These are phyloP conservation scores for Coelopa frigida DNA, from an alignment of 1,140 invertebrate genomes.

Conservation along the genomic window DNA sequence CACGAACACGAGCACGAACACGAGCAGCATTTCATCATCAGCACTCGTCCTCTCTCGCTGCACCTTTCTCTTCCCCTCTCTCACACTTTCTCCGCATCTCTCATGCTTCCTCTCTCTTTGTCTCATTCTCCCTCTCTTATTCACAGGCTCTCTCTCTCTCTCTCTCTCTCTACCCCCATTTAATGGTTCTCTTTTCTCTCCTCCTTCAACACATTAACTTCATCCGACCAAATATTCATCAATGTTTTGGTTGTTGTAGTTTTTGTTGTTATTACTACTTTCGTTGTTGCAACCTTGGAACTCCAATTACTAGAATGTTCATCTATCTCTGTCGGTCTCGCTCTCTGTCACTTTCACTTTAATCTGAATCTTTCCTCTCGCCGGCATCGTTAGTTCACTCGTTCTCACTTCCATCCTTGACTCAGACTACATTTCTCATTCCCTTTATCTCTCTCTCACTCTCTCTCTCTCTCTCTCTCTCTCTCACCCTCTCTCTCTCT, in stretches of 20 bases:
- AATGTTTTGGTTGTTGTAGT: too few relatives aligned
- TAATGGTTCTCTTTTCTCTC: too few relatives aligned
- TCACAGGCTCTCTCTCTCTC: background rate
- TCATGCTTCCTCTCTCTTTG: background rate
- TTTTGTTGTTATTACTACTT: too few relatives aligned
- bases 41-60: too few relatives aligned
- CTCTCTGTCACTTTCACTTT: background rate
- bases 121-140: background rate
- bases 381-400: background rate
- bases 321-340: slow-evolving; percentile 1
- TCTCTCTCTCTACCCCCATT: background rate
- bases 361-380: slow-evolving; percentile 17
- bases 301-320: too few relatives aligned
- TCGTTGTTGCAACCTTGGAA: too few relatives aligned
- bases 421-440: slow-evolving; percentile 11
- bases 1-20: too few relatives aligned
- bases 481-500: slow-evolving; percentile 7
- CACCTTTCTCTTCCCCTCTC: background rate
- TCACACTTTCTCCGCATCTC: background rate
- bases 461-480: slow-evolving; percentile 2
- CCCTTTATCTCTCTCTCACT: slow-evolving; percentile 4
- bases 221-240: too few relatives aligned
- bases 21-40: too few relatives aligned
- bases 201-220: too few relatives aligned
- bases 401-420: background rate